Evolutionary conservation across 2,888 invertebrate species (phyloP).

Genomic region (Ditylenchus weischeri): DNA sequence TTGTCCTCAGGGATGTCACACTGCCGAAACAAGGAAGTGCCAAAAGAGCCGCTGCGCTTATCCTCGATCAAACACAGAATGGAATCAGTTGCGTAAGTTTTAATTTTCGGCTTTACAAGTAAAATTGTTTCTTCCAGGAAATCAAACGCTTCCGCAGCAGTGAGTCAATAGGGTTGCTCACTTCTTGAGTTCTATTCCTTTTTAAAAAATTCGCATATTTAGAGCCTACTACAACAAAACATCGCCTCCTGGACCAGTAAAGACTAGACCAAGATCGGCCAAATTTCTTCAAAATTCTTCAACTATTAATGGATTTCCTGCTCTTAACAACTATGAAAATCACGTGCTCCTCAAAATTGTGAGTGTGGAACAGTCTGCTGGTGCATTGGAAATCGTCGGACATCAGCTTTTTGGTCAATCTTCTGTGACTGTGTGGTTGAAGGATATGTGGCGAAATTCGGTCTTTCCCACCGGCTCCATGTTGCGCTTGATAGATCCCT

Average conservation of each 20-base stretch:
- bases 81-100: neutral
- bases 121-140: constrained; percentile 6
- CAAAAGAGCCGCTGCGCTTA: neutral
- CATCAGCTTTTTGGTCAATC: neutral
- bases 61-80: neutral
- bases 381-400: neutral
- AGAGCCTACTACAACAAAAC: neutral
- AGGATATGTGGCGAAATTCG: constrained; percentile 8
- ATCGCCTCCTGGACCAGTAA: no score
- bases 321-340: constrained; percentile 5
- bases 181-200: neutral
- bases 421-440: neutral
- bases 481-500: constrained; percentile 12
- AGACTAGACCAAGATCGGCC: no score
- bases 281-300: neutral
- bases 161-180: neutral
- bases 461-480: constrained; percentile 3
- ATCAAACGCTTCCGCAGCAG: constrained; percentile 1
- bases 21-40: no score
- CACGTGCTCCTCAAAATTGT: constrained; percentile 5
- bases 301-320: constrained; percentile 11
- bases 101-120: neutral
- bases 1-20: no score
- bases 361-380: neutral
- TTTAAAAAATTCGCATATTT: neutral